Base-by-base conservation (phyloP, 1,140 invertebrate genomes). In the Pogonomyrmex barbatus region DNA sequence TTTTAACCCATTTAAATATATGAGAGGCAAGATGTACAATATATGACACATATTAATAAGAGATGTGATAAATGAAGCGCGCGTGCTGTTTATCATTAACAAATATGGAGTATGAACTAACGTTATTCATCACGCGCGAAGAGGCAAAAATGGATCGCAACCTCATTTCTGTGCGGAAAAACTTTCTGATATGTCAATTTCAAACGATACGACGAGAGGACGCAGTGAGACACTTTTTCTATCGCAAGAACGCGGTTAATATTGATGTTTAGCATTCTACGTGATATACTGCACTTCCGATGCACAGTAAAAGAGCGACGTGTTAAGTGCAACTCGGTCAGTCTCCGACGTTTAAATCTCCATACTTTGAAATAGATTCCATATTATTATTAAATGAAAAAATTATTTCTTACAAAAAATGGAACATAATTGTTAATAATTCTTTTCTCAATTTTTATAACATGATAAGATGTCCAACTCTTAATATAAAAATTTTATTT, bases 131-230 rank as follows among this genome's bases (percentile, higher is more conserved):
- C 86, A 87, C 82, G n/a, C 24, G 42, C 62, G 60, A 56, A 39
- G 63, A 47, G 47, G 45, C 73, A 65, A 82, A 76, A 73, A 60
- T 65, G 81, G 71, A 75, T 39, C 52, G 36, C 39, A 67, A 58
- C 67, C 68, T 79, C 68, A 10, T 86, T 60, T 73, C 68, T 73
- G 12, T 52, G 30, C 45, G 36, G 56, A 56, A 77, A 79, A 84
- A 71, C 83, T 89, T 89, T 89, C 76, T 76, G 87, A 89, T 71
- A 52, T 50, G 60, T 81, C 58, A 78, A 67, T 84, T 83, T 75
- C 42, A 50, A 75, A 73, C 10, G 79, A 73, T 52, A 85, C 42
- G 24, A n/a, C 73, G 60, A 56, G 71, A 85, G 33, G 17, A 24
- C 56, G 24, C 45, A 56, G 0, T 36, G 0, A n/a, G 42, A 62